phyloP scores from a whole-genome alignment of 1,140 invertebrate genomes.

The Neodiprion pinetum region DNA sequence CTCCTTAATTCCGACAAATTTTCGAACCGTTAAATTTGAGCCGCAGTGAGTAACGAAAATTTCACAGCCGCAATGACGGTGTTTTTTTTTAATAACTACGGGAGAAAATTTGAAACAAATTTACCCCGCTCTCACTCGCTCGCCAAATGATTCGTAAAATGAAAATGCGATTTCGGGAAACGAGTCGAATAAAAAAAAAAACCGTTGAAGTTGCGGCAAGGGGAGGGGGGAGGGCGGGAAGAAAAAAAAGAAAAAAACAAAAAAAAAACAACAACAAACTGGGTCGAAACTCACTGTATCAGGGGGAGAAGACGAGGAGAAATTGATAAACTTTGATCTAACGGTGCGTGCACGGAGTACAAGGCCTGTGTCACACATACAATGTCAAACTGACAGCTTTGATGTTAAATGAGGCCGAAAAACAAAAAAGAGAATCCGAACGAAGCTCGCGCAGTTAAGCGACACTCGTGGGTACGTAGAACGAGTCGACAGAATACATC shows the following conservation, averaged over 20 bases:
- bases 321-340: constrained; percentile 2
- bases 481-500: too few species aligned
- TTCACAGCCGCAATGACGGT: too few species aligned
- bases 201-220: not conserved
- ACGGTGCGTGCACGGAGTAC: not conserved
- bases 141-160: not conserved
- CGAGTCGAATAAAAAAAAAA: not conserved
- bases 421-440: not conserved
- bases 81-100: too few species aligned
- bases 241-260: not conserved
- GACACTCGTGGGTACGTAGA: not conserved
- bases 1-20: too few species aligned
- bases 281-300: too few species aligned
- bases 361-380: not conserved
- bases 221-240: not conserved
- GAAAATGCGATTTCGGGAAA: not conserved
- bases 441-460: not conserved
- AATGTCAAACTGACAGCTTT: not conserved
- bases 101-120: too few species aligned
- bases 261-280: not conserved
- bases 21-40: too few species aligned
- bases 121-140: too few species aligned
- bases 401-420: not conserved
- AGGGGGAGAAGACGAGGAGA: not conserved
- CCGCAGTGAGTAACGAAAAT: too few species aligned